A percentile compares a stretch with the other conserved stretches of the same genome.
These are phyloP conservation scores for Rhipidura dahli DNA, from an alignment of 2,113 vertebrate species.

Conservation along the genomic window DNA sequence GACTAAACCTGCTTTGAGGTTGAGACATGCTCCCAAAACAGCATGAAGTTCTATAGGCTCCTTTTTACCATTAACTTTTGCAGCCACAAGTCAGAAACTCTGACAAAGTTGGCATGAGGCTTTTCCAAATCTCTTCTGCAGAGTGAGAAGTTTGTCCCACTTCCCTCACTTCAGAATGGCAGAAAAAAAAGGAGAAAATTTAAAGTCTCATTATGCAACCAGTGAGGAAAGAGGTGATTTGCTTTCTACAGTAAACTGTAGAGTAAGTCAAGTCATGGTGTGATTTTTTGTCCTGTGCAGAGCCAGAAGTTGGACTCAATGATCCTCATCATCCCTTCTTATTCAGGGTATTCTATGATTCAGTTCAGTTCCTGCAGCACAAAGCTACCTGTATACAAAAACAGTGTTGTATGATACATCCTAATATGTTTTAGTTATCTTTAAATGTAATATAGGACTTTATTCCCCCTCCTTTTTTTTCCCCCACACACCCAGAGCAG, in stretches of 20 bases:
- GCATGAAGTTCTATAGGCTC: not conserved
- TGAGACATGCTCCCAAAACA: not conserved
- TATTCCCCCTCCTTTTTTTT: fast-evolving
- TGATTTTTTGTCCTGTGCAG: not conserved
- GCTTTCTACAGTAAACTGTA: not conserved
- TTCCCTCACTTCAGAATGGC: not conserved
- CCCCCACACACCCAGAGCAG: not conserved
- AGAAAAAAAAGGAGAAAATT: not conserved
- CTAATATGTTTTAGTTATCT: not conserved
- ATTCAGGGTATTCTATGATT: not conserved
- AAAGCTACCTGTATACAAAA: not conserved
- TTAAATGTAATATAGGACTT: not conserved
- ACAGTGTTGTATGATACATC: not conserved
- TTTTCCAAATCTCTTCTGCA: not conserved
- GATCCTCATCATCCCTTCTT: not conserved
- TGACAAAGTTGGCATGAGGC: not conserved
- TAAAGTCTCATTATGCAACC: not conserved
- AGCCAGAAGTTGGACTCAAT: not conserved
- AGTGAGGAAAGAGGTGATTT: not conserved
- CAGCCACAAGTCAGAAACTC: not conserved
- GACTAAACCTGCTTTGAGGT: not conserved
- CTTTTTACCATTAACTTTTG: not conserved
- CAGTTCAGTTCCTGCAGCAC: not conserved
- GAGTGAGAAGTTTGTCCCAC: not conserved
- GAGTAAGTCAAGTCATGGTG: not conserved